These are phyloP conservation scores for Limnodromus scolopaceus DNA, from an alignment of 2,797 vertebrate genomes.

Conservation along the genomic window DNA sequence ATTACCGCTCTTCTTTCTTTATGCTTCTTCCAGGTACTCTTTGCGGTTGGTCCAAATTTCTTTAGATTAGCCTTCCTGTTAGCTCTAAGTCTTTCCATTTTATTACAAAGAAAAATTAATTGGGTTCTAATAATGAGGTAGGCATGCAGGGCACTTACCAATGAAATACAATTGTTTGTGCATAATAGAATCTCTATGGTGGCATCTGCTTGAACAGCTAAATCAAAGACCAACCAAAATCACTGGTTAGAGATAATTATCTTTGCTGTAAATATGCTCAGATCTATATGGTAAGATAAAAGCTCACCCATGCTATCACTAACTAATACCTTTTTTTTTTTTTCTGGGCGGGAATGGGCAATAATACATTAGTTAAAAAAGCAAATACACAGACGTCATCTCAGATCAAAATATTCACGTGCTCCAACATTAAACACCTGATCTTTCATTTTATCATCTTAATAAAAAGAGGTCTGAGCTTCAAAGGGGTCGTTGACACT, in stretches of 20 bases:
- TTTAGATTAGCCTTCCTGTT: conserved; percentile 57
- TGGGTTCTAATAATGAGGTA: conserved; percentile 70
- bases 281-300: conserved; percentile 53
- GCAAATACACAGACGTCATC: not conserved
- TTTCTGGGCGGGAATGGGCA: not conserved
- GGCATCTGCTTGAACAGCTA: conserved; percentile 70
- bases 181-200: conserved; percentile 66
- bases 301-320: conserved; percentile 51
- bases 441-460: conserved; percentile 22
- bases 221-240: conserved; percentile 70
- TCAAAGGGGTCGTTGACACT: conserved; percentile 36
- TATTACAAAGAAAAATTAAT: conserved; percentile 71
- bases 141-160: conserved; percentile 67
- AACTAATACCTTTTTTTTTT: not conserved
- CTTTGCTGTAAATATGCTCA: conserved; percentile 47
- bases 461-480: conserved; percentile 20
- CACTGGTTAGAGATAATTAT: conserved; percentile 63
- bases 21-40: conserved; percentile 47
- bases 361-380: not conserved
- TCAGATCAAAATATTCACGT: conserved; percentile 27
- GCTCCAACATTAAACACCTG: not conserved
- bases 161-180: conserved; percentile 70
- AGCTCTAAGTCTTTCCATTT: conserved; percentile 56
- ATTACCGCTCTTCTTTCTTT: conserved; percentile 58
- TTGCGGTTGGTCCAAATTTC: conserved; percentile 67